Evolutionary conservation across 2,888 invertebrate species (phyloP).

Genomic region (Girardia tigrina): DNA sequence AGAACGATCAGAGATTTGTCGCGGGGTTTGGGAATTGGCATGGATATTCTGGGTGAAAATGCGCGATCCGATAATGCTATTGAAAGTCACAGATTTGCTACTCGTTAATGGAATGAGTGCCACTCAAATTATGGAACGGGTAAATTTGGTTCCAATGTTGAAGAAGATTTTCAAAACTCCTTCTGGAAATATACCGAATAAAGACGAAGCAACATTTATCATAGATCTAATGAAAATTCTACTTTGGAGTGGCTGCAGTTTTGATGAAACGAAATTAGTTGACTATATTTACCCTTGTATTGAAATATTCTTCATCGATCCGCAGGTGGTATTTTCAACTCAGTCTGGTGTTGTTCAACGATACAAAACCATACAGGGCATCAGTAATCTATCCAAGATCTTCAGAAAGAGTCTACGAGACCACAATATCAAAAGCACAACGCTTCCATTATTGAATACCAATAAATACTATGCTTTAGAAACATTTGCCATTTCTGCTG

Average conservation of each 20-base stretch:
- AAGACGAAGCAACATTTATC: not conserved
- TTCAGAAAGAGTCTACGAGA: not conserved
- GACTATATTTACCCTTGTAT: not conserved
- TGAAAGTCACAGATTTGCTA: not conserved
- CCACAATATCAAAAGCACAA: not conserved
- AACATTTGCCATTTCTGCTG: not conserved
- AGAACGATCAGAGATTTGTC: not conserved
- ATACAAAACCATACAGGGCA: not conserved
- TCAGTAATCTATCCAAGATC: not conserved
- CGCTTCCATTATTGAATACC: not conserved
- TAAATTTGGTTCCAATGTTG: conserved; percentile 10
- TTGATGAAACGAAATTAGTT: not conserved
- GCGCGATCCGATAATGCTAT: not conserved
- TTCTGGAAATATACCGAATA: not conserved
- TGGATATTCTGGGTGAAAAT: conserved; percentile 29
- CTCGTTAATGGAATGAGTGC: not conserved
- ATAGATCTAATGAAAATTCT: conserved; percentile 5
- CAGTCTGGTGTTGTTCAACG: not conserved
- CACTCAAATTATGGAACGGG: conserved; percentile 9
- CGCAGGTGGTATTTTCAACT: not conserved
- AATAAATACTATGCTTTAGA: not conserved
- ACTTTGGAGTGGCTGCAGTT: not conserved
- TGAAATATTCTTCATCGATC: not conserved
- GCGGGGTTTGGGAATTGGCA: conserved; percentile 10
- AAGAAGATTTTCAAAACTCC: not conserved